Percentiles rank a stretch among this genome's conserved stretches.
Conservation (phyloP, 2,797 vertebrate genomes). For the Ammospiza maritima region DNA sequence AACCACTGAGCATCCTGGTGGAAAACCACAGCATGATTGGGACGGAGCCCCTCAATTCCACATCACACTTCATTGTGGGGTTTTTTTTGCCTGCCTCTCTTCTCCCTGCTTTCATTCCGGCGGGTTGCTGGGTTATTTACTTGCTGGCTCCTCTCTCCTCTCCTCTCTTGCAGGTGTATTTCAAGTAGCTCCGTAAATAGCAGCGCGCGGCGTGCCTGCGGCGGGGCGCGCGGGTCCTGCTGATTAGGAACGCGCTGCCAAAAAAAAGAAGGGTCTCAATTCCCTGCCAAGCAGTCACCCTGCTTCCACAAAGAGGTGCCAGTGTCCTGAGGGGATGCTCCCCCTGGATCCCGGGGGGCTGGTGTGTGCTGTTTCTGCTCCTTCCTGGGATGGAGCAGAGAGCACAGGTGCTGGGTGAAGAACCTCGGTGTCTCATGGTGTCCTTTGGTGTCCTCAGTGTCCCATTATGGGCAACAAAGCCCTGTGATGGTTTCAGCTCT, state of each 20-base stretch:
- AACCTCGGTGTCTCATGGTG: fast-evolving
- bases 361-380: not conserved
- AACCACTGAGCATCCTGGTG: fast-evolving
- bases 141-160: conserved; percentile 42
- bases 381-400: not conserved
- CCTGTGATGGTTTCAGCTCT: not conserved
- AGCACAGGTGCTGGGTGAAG: not conserved
- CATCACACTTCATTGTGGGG: not conserved
- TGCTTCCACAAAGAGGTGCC: not conserved
- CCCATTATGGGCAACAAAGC: not conserved
- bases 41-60: not conserved
- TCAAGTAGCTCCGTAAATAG: conserved; percentile 74
- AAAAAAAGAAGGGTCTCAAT: conserved; percentile 42
- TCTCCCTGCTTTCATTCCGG: not conserved
- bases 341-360: fast-evolving
- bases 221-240: conserved; percentile 18
- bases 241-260: conserved; percentile 53
- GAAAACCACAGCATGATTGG: fast-evolving
- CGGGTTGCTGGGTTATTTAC: conserved; percentile 54
- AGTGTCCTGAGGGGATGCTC: not conserved
- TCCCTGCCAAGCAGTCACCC: not conserved
- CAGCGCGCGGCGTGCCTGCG: conserved; percentile 16
- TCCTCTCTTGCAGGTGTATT: conserved; percentile 67
- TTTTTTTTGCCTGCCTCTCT: not conserved
- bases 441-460: not conserved